Base-by-base conservation (phyloP, 64 coral and sea anemone genomes). In the Hydrozoanthus tunicans region DNA sequence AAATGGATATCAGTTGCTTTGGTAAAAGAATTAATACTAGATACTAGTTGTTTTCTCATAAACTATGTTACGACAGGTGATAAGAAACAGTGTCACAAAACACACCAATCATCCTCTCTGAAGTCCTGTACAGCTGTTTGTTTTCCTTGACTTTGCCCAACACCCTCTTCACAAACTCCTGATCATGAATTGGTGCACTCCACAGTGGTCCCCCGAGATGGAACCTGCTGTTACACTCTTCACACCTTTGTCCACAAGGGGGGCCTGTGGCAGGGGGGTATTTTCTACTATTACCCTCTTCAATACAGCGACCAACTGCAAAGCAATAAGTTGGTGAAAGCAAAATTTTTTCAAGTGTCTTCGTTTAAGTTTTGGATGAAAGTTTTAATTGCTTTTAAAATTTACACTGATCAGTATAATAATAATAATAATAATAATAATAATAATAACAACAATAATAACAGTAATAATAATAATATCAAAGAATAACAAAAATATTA, bases 131-230 rank as follows among this genome's bases (percentile, higher is more conserved):
- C 73, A 82, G 11, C 52, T 83, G 83, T 62, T 70, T 52, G 43
- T 86, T 65, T 17, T 82, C 55, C 83, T 99, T 95, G 6, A 95
- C 92, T 83, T 63, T 89, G 53, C 90, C 68, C 5, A 92, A 71
- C 72, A 99, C 77, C 58, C 75, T 84, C 4, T 80, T 51, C 8
- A 95, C 92, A 93, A 94, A 99, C 23, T 92, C 90, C 25, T 32
- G 9, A 25, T 92, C 12, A 56, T 99, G 97, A 84, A 99, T 99
- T 8, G 94, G 94, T 7, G 91, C 83, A 86, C 79, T 93, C 97
- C 97, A 99, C 58, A 99, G 79, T 9, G 97, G 97, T 25, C 97
- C 97, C 11, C 97, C 97, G 27, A 99, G 81, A 24, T 99, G 97
- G 67, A 95, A 99, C 20, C 89, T 93, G 20, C 68, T 56, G 58